Evolutionary conservation across 2,797 vertebrate genomes (phyloP).

Genomic region (Fringilla coelebs): DNA sequence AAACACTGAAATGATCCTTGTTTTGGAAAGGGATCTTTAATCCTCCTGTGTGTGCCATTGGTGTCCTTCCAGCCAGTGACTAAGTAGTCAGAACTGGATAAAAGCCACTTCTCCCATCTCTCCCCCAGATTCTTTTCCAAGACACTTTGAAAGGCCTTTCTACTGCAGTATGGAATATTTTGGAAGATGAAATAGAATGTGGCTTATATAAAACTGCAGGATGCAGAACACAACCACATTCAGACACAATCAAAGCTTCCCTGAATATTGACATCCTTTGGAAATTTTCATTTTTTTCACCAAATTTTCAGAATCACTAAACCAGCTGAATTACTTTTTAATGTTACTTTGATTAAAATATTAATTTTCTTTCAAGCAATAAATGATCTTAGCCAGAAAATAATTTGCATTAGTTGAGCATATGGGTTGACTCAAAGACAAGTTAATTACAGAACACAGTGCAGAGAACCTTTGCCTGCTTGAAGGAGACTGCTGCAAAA

Average conservation of each 20-base stretch:
- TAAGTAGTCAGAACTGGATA: background rate
- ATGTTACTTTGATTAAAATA: background rate
- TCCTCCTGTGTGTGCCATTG: background rate
- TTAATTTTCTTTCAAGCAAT: background rate
- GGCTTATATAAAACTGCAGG: background rate
- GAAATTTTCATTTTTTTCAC: background rate
- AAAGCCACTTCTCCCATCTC: background rate
- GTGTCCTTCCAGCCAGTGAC: background rate
- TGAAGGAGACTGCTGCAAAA: background rate
- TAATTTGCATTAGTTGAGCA: background rate
- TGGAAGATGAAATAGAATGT: background rate
- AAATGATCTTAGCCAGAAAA: background rate
- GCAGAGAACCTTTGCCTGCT: background rate
- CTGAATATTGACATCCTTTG: background rate
- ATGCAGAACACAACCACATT: background rate
- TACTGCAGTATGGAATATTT: background rate
- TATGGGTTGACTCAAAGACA: conserved; percentile 13
- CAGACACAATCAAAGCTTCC: background rate
- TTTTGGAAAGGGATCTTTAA: background rate
- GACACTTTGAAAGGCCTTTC: background rate
- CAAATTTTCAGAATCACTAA: background rate
- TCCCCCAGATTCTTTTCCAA: background rate
- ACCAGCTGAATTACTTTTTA: background rate
- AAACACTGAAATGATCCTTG: background rate
- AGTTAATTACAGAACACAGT: conserved; percentile 32